These are phyloP conservation scores for Emydocephalus ijimae DNA, from an alignment of 2,113 vertebrate species.

Conservation along the genomic window DNA sequence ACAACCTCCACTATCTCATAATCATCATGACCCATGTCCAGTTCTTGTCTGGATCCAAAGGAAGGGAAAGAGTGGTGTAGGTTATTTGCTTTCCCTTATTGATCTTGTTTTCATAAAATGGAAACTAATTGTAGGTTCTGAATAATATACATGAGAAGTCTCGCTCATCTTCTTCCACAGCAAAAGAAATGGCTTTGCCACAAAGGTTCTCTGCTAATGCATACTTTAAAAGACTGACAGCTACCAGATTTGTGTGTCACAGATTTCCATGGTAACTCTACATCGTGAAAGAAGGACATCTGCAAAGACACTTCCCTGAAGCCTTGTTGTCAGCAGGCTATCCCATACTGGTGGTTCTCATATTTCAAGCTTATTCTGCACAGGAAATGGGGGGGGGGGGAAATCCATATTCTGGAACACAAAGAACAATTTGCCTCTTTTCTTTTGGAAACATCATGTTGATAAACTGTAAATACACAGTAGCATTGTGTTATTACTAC, in stretches of 20 bases:
- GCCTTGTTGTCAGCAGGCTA: conserved; percentile 16
- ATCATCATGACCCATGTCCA: neutral
- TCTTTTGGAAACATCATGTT: neutral
- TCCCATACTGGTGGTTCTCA: conserved; percentile 16
- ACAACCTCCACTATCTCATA: neutral
- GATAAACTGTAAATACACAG: neutral
- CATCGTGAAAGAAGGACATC: conserved; percentile 26
- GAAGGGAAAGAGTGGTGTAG: neutral
- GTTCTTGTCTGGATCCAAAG: no score
- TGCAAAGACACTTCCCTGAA: conserved; percentile 33
- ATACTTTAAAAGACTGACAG: neutral
- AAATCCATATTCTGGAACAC: neutral
- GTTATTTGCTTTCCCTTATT: neutral
- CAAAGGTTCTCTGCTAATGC: conserved; percentile 15
- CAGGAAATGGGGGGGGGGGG: neutral
- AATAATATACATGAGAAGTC: neutral
- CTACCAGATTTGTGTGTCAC: conserved; percentile 36
- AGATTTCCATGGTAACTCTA: conserved; percentile 65
- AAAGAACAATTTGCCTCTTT: fast-evolving
- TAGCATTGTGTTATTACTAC: conserved; percentile 10
- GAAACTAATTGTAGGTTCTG: neutral
- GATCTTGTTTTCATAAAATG: neutral
- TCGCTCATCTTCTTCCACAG: neutral
- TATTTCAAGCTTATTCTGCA: neutral
- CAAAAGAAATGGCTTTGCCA: neutral